Evolutionary conservation across 1,140 invertebrate species (phyloP), one percentile per base, ranked within the genome.

Genomic region (Rhynchophorus ferrugineus): DNA sequence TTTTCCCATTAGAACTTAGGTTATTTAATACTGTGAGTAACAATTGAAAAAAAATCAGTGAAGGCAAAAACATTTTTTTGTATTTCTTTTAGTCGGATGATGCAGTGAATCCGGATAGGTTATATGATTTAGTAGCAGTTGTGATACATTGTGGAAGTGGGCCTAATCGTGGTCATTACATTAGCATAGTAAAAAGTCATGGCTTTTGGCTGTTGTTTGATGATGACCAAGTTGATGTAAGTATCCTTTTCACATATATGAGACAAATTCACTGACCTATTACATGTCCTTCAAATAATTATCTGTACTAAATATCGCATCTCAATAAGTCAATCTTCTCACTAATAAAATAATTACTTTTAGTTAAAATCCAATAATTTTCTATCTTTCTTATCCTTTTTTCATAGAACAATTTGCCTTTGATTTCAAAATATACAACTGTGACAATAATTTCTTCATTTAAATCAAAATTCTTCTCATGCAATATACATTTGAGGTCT

Each of bases 131-230:
- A 58, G 95, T 98, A 36, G 95, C 96, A 46, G 95, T 98, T 61
- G 96, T 99, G 38, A 95, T 99, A 61, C 97, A 99, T 75, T 99
- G 96, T 77, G 97, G 97, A 48, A 96, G 91, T 60, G 95, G 95
- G 41, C 94, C 95, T 59, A 99, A 99, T 75, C 78, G 97, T 57
- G 97, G 97, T 33, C 97, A 99, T 75, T 99, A 99, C 73, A 99
- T 99, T 72, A 97, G 91, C 69, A 95, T 99, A 72, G 96, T 99
- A 19, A 99, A 99, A 75, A 96, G 92, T 70, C 92, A 98, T 74
- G 93, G 95, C 21, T 94, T 97, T 71, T 99, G 96, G 97, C 76
- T 99, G 56, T 80, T 99, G 1, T 99, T 99, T 77, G 97, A 99
- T 73, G 96, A 99, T 75, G 97, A 99, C 71, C 93, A 98, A 83